Base-by-base conservation (phyloP, 2,888 invertebrate species). In the Apotomis capreana region DNA sequence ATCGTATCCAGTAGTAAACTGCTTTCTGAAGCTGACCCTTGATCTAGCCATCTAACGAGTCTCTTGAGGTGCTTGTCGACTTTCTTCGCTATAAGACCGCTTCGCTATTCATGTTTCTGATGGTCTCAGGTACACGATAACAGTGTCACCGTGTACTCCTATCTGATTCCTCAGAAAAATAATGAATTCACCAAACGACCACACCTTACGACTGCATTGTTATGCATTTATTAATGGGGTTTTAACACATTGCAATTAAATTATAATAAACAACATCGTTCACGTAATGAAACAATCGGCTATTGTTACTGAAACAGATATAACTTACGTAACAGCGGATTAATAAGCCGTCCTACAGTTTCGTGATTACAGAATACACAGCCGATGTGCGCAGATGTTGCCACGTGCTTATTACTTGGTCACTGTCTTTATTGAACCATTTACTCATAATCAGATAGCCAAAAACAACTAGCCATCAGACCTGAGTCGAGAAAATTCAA, bases 311-410 rank as follows among this genome's bases (percentile, higher is more conserved):
- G 72, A 68, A 63, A 68, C 72, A 72, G 54, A 58, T 52, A 65
- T 46, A 57, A 69, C 37, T 69, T 68, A 68, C 51, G 54, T 49
- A 63, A 64, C 54, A 76, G 74, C 70, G 72, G 76, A 78, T 78
- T 70, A 76, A 76, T 78, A 78, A 77, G 76, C 72, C 69, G 68
- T 57, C 57, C 62, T 40, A 72, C 75, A 59, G 69, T 75, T 80
- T 65, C 69, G 75, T 77, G 79, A 82, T 81, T 77, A 78, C 74
- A 57, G 70, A 69, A 63, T 61, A 74, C 77, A 77, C 74, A 76
- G 75, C 75, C 63, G 63, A 69, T 61, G 71, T 64, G 65, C 69
- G 51, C 61, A 63, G n/a, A 63, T 72, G 51, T 68, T 52, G 55
- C 26, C 61, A 12, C 49, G 26, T 49, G 61, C 58, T 63, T 68